Percentiles rank a stretch among this genome's conserved stretches.
These are phyloP conservation scores for Clunio marinus DNA, from an alignment of 2,888 invertebrate species.

Conservation along the genomic window DNA sequence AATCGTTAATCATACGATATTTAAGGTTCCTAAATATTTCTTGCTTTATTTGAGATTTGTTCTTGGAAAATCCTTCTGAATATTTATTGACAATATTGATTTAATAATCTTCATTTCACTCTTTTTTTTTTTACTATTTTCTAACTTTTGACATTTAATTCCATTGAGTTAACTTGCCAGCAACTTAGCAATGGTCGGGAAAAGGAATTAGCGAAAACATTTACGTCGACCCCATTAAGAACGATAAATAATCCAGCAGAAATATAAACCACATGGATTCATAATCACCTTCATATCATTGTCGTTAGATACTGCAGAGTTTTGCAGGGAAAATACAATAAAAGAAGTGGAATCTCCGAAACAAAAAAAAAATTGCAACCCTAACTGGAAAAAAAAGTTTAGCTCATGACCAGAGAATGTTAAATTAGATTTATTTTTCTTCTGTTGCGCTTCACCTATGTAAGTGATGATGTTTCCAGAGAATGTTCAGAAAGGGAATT, in stretches of 20 bases:
- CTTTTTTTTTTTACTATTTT: too few species aligned
- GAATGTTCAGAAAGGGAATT: not conserved
- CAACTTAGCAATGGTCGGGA: too few species aligned
- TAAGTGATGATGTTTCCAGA: conserved; percentile 13
- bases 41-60: too few species aligned
- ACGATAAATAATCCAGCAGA: not conserved
- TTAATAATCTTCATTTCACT: too few species aligned
- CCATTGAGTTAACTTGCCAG: not conserved
- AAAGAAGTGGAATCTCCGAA: not conserved
- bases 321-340: not conserved
- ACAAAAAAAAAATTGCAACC: conserved; percentile 1
- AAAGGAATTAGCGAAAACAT: not conserved
- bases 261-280: not conserved
- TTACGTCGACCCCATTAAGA: not conserved
- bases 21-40: too few species aligned
- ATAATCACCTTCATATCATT: conserved; percentile 5
- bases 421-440: conserved; percentile 29
- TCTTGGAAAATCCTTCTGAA: too few species aligned
- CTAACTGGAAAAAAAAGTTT: not conserved
- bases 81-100: too few species aligned
- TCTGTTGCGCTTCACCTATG: not conserved
- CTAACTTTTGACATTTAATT: not conserved
- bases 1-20: too few species aligned
- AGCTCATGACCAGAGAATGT: conserved; percentile 8
- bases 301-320: not conserved